These are phyloP conservation scores for Bombyx huttoni DNA, from an alignment of 2,888 invertebrate species.

Conservation along the genomic window DNA sequence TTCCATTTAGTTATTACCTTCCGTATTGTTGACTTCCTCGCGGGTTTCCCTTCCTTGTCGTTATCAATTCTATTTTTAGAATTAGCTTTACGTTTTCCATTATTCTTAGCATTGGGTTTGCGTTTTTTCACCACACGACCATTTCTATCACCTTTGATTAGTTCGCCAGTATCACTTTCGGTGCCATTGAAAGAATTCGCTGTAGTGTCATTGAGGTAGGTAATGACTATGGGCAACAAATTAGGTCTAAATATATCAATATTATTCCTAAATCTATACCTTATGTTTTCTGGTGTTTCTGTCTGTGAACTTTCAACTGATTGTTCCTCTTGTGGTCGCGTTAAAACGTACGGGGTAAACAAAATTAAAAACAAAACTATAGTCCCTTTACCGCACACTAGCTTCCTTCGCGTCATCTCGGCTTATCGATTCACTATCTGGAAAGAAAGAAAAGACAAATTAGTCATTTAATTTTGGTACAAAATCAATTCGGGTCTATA, in stretches of 20 bases:
- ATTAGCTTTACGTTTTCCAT: constrained; percentile 1
- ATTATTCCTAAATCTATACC: constrained; percentile 47
- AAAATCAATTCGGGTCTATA: too few species aligned
- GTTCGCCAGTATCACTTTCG: neutral
- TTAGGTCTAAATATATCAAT: constrained; percentile 19
- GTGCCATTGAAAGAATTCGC: constrained; percentile 1
- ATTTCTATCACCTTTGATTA: constrained; percentile 7
- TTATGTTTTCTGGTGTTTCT: constrained; percentile 41
- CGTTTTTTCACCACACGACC: neutral
- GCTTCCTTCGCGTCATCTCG: constrained; percentile 57
- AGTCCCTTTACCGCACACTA: constrained; percentile 56
- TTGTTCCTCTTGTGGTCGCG: constrained; percentile 47
- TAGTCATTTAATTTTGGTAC: neutral
- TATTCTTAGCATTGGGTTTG: constrained; percentile 3
- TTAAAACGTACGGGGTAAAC: constrained; percentile 38
- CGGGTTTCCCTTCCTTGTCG: constrained; percentile 8
- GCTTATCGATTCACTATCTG: constrained; percentile 43
- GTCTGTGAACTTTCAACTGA: constrained; percentile 22
- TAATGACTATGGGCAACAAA: constrained; percentile 26
- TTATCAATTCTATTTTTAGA: neutral
- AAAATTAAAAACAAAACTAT: constrained; percentile 53
- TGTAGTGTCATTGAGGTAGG: constrained; percentile 14
- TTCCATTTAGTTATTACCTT: constrained; percentile 70
- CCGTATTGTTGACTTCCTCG: constrained; percentile 41
- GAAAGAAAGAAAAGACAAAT: constrained; percentile 26